Conservation (phyloP, 2,113 vertebrate species). For the Istiophorus platypterus region DNA sequence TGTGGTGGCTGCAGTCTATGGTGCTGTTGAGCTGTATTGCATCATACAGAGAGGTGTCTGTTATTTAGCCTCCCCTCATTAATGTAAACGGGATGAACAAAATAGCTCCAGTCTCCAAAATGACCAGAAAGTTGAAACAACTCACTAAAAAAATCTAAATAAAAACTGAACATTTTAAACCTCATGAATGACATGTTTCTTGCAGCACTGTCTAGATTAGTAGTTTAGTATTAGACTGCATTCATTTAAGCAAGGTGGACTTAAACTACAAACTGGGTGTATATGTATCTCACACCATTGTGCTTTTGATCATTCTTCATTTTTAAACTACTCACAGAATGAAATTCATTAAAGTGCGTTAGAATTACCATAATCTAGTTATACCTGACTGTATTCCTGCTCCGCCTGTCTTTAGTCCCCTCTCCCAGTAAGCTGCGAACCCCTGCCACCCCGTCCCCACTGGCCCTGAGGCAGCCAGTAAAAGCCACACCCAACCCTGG, state of each 20-base stretch:
- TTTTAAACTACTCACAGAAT: neutral
- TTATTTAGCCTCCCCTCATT: neutral
- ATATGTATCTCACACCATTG: slow-evolving; percentile 24
- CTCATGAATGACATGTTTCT: neutral
- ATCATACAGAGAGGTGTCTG: neutral
- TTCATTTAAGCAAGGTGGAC: neutral
- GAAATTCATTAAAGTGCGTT: neutral
- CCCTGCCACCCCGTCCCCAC: slow-evolving; percentile 91
- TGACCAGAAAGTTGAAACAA: neutral
- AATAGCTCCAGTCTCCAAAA: too few relatives aligned
- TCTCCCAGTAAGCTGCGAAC: slow-evolving; percentile 96
- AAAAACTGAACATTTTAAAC: neutral
- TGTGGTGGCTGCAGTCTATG: neutral
- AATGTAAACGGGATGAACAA: neutral
- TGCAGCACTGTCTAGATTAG: neutral
- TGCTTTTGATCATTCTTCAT: slow-evolving; percentile 41
- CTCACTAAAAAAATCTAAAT: neutral
- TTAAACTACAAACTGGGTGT: neutral
- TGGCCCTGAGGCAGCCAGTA: slow-evolving; percentile 94
- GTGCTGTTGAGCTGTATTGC: neutral
- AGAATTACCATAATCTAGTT: neutral
- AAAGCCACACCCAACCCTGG: slow-evolving; percentile 92
- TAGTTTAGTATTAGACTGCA: neutral
- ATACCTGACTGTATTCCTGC: slow-evolving; percentile 50
- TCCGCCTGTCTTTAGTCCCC: slow-evolving; percentile 87